phyloP scores from a whole-genome alignment of 2,888 invertebrate species.

The Folsomia manolachei region DNA sequence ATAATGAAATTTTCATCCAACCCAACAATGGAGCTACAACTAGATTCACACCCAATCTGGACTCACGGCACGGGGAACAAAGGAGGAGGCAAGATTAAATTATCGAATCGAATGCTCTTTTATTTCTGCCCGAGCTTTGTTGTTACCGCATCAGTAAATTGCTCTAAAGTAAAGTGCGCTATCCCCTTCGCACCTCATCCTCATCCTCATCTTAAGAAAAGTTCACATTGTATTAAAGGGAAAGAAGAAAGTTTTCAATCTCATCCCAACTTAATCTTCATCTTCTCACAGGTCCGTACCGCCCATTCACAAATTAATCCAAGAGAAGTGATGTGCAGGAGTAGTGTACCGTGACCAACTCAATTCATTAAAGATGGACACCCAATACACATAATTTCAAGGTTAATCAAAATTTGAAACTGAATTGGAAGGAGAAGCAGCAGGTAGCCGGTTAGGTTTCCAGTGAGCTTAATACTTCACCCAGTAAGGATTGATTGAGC shows the following conservation, averaged over 20 bases:
- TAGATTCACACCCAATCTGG: background rate
- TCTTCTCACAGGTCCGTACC: background rate
- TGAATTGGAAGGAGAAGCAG: conserved; percentile 30
- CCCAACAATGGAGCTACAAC: background rate
- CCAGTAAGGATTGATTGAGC: too few species aligned
- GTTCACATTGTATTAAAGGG: too few species aligned
- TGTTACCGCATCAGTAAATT: background rate
- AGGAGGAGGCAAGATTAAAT: background rate
- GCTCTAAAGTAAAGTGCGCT: background rate
- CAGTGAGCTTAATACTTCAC: too few species aligned
- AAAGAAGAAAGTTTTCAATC: conserved; percentile 21
- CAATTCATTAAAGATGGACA: conserved; percentile 41
- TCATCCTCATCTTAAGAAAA: background rate
- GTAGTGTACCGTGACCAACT: conserved; percentile 37
- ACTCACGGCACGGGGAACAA: background rate
- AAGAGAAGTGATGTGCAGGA: too few species aligned
- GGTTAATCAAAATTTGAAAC: conserved; percentile 22
- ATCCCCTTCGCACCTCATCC: background rate
- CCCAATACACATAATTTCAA: conserved; percentile 35
- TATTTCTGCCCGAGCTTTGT: background rate
- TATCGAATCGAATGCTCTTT: conserved; percentile 4
- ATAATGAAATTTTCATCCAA: too few species aligned
- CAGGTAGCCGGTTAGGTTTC: conserved; percentile 31
- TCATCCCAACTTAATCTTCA: conserved; percentile 16
- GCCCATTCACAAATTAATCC: conserved; percentile 23